Base-by-base conservation (phyloP, 2,797 vertebrate species). In the Squalus acanthias region DNA sequence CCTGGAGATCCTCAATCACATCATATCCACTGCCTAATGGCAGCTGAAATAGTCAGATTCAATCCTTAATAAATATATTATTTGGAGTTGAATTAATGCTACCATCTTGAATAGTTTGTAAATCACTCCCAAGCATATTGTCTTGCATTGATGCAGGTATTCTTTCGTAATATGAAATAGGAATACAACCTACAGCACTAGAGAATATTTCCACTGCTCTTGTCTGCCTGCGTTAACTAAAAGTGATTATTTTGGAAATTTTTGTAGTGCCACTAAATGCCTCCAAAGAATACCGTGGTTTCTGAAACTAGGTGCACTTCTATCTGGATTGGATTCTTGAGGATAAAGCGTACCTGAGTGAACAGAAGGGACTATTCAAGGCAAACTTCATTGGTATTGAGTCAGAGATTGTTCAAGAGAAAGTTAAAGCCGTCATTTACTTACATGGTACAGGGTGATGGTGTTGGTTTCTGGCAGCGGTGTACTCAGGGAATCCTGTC, bases 401-500 rank as follows among this genome's bases (percentile, higher is more conserved):
- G 63, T 95, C 69, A 76, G 12, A 29, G 26, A 33, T 53, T 57
- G 29, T 33, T 95, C 26, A 72, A 95, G 69, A 95, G 50, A 76
- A 74, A 74, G 4, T 26, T 72, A 95, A 70, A 95, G 70, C 3
- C 29, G 60, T 74, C 50, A 76, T 96, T 97, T 97, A 98, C 98
- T 98, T 97, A 98, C 98, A 0, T 98, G 98, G 96, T 98, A 98
- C 13, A 98, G 96, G 67, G 98, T 97, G 94, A 95, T 95, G 70
- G 94, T 95, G 94, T 95, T 95, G 53, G 98, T 97, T 96, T 98
- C 98, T 89, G 98, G 97, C 96, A 98, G 97, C 97, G 98, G 98
- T n/a, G 98, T 98, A 96, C 98, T 98, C 97, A 99, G 97, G 96
- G 99, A 98, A 72, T 99, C 98, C 97, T 99, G 98, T 89, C 98